phyloP scores from a whole-genome alignment of 30 jellyfish, hydroid and myxozoan species.

The Rhopilema esculentum region DNA sequence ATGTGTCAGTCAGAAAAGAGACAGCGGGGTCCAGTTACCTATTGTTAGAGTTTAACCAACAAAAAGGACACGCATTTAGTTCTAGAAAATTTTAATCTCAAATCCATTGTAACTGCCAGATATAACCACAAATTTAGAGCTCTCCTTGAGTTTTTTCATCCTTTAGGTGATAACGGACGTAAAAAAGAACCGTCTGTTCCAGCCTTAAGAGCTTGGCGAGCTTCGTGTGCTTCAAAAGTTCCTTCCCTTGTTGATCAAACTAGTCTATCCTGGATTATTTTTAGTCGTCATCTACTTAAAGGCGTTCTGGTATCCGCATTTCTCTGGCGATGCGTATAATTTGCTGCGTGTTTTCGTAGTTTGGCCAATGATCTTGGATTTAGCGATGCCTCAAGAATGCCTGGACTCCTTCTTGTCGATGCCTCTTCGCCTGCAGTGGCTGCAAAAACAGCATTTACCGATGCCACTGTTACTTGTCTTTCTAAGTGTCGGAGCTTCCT shows the following conservation, averaged over 20 bases:
- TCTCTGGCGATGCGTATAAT: not conserved
- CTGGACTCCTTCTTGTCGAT: not conserved
- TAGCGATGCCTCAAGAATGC: constrained; percentile 6
- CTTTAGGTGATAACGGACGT: no score
- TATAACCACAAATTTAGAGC: no score
- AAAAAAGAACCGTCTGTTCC: no score
- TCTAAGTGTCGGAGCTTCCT: constrained; percentile 2
- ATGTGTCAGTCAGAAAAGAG: no score
- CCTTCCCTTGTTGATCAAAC: not conserved
- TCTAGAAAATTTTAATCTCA: no score
- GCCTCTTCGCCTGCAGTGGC: not conserved
- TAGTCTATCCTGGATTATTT: not conserved
- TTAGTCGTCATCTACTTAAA: not conserved
- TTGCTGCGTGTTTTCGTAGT: constrained; percentile 26
- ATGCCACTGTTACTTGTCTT: not conserved
- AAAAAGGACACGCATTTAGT: no score
- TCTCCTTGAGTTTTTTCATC: no score
- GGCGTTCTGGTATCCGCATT: not conserved
- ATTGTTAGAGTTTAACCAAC: no score
- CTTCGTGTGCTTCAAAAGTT: not conserved
- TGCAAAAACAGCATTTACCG: not conserved
- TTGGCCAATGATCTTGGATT: constrained; percentile 24
- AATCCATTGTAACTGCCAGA: no score
- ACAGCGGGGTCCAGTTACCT: no score
- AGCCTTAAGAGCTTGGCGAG: no score